These are phyloP conservation scores for Leptinotarsa texana DNA, from an alignment of 1,140 invertebrate genomes.

Conservation along the genomic window DNA sequence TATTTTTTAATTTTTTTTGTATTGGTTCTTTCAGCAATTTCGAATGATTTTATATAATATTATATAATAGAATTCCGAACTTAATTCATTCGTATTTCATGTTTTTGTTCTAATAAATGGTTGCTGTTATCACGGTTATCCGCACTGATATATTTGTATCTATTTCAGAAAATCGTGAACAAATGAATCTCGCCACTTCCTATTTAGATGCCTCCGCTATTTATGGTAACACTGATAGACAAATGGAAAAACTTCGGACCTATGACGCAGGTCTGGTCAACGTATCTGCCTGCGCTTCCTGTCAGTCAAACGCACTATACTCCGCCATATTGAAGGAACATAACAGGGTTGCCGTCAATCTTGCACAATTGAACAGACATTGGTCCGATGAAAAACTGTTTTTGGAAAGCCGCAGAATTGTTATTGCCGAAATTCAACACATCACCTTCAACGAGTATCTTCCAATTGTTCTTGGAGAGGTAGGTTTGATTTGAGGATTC, in stretches of 20 bases:
- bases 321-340: slow-evolving; percentile 76
- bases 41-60: too few relatives aligned
- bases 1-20: too few relatives aligned
- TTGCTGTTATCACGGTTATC: too few relatives aligned
- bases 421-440: slow-evolving; percentile 82
- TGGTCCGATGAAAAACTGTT: slow-evolving; percentile 85
- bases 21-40: too few relatives aligned
- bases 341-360: slow-evolving; percentile 76
- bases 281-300: slow-evolving; percentile 64
- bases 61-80: too few relatives aligned
- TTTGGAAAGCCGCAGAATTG: slow-evolving; percentile 75
- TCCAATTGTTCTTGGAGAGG: slow-evolving; percentile 74
- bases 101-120: too few relatives aligned
- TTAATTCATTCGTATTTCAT: too few relatives aligned
- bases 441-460: slow-evolving; percentile 86
- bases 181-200: slow-evolving; percentile 86
- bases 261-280: slow-evolving; percentile 76
- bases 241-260: slow-evolving; percentile 69
- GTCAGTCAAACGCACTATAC: slow-evolving; percentile 61
- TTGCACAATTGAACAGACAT: slow-evolving; percentile 76
- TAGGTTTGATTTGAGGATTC: slow-evolving; percentile 38
- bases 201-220: slow-evolving; percentile 88
- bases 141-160: too few relatives aligned
- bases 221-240: slow-evolving; percentile 78
- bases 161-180: slow-evolving; percentile 69